A percentile compares a stretch with the other conserved stretches of the same genome.
Evolutionary conservation across 2,888 invertebrate genomes (phyloP).

Genomic region (Shargacucullia verbasci): DNA sequence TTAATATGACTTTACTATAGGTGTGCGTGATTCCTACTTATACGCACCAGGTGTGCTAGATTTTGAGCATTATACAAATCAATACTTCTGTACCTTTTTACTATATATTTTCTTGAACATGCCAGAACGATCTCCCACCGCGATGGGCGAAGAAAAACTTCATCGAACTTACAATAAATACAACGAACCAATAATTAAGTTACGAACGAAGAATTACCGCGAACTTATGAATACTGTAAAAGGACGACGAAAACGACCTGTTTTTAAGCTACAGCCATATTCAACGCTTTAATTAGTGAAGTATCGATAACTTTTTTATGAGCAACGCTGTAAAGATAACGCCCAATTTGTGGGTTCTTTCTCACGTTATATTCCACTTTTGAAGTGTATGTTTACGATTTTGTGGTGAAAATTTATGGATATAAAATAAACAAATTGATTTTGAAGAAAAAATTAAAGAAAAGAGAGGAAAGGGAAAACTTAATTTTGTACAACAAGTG

Average conservation of each 20-base stretch:
- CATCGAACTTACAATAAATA: conserved; percentile 52
- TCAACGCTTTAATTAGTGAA: conserved; percentile 47
- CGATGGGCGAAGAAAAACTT: conserved; percentile 42
- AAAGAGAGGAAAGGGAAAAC: no score
- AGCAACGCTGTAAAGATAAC: conserved; percentile 32
- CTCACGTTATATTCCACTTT: conserved; percentile 31
- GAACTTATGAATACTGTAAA: conserved; percentile 63
- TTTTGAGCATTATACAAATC: neutral
- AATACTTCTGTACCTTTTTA: conserved; percentile 7
- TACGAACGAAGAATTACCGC: conserved; percentile 52
- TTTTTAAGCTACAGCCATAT: conserved; percentile 23
- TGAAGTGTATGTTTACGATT: conserved; percentile 5
- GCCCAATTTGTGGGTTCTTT: conserved; percentile 30
- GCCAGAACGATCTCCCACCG: conserved; percentile 49
- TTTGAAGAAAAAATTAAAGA: no score
- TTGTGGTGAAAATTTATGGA: conserved; percentile 17
- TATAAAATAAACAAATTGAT: no score
- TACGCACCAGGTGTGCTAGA: no score
- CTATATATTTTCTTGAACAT: conserved; percentile 19
- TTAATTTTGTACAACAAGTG: no score
- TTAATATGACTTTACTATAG: no score
- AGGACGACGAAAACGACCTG: conserved; percentile 42
- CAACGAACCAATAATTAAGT: conserved; percentile 62
- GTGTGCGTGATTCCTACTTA: no score
- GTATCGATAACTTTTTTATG: conserved; percentile 45